phyloP scores from a whole-genome alignment of 2,888 invertebrate genomes.

The Morpho achilles region DNA sequence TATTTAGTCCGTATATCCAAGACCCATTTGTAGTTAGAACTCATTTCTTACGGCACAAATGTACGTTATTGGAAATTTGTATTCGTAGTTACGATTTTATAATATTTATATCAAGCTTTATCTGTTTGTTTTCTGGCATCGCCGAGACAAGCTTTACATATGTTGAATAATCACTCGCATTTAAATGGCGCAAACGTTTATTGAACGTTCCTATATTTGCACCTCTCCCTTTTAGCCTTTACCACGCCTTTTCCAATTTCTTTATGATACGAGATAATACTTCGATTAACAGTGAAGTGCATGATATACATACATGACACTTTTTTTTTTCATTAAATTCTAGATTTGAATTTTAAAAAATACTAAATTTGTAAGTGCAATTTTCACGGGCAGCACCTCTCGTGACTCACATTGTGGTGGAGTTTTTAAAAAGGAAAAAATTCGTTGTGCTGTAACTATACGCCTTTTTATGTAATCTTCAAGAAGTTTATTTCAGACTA shows the following conservation, averaged over 20 bases:
- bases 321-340: constrained; percentile 38
- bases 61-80: constrained; percentile 16
- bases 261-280: constrained; percentile 46
- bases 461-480: constrained; percentile 1
- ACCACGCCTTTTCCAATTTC: constrained; percentile 62
- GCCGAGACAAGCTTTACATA: constrained; percentile 61
- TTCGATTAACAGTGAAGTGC: constrained; percentile 66
- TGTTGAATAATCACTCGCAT: constrained; percentile 48
- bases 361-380: constrained; percentile 51
- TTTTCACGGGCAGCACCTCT: constrained; percentile 71
- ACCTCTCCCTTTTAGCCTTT: constrained; percentile 66
- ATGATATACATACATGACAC: constrained; percentile 43
- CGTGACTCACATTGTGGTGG: constrained; percentile 68
- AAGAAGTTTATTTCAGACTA: constrained; percentile 14
- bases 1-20: constrained; percentile 19
- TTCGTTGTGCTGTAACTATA: constrained; percentile 6
- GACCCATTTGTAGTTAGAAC: constrained; percentile 21
- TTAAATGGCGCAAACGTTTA: constrained; percentile 40
- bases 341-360: constrained; percentile 38
- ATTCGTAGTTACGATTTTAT: constrained; percentile 19
- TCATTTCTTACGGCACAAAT: constrained; percentile 23
- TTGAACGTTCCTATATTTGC: constrained; percentile 54
- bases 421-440: constrained; percentile 25
- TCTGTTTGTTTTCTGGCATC: constrained; percentile 80
- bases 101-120: constrained; percentile 63